phyloP scores from a whole-genome alignment of 23 tunicate species.

The Trididemnum miniatum region DNA sequence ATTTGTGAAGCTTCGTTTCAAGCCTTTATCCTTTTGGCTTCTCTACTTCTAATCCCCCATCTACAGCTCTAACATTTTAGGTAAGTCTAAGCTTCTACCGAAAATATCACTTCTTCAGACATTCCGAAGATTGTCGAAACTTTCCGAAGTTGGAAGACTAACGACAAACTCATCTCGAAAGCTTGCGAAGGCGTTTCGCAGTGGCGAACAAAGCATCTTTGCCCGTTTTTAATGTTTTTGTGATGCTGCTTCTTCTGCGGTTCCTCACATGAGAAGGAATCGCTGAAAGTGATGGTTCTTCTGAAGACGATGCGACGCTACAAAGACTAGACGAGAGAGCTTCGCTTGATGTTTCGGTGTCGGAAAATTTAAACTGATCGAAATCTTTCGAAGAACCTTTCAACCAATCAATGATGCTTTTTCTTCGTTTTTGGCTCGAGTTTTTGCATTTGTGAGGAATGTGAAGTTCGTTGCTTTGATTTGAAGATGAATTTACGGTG shows the following conservation, averaged over 20 bases:
- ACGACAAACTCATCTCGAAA: slow-evolving; percentile 15
- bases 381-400: slow-evolving; percentile 1
- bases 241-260: slow-evolving; percentile 24
- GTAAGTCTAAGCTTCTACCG: too few species aligned
- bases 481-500: neutral
- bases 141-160: too few species aligned
- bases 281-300: neutral
- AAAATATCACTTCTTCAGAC: too few species aligned
- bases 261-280: neutral
- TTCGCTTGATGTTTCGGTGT: neutral
- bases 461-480: neutral
- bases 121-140: too few species aligned
- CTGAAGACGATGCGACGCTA: neutral
- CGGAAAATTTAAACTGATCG: neutral
- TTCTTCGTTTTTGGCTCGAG: neutral
- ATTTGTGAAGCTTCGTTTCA: too few species aligned
- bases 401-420: slow-evolving; percentile 29
- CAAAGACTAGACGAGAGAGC: neutral
- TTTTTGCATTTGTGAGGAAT: neutral
- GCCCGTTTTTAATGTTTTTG: slow-evolving; percentile 20
- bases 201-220: slow-evolving; percentile 20
- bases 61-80: too few species aligned
- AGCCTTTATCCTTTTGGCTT: too few species aligned
- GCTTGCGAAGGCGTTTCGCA: slow-evolving; percentile 3
- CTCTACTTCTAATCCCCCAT: too few species aligned